Evolutionary conservation across 2,888 invertebrate species (phyloP), one percentile per base, ranked within the genome.

Genomic region (Exephanes ischioxanthus): DNA sequence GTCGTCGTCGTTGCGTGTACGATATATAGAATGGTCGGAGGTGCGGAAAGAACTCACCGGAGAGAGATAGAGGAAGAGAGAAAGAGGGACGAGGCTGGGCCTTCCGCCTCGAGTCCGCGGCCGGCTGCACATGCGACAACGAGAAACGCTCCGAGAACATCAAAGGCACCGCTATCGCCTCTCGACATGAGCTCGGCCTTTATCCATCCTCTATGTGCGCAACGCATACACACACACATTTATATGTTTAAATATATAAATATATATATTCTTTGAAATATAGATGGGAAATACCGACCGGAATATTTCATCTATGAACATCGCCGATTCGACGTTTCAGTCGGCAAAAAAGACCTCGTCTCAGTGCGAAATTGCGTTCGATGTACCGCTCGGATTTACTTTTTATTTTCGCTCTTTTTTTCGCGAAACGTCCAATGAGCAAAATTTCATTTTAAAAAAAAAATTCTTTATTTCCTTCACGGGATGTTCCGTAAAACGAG

Each of bases 131-230:
- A 85, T 85, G 82, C 85, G 85, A 85, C 85, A 85, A 83, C 85
- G 83, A 67, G 85, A 77, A 81, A 79, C 82, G 79, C 63, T 33
- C 79, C 89, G 89, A 80, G 83, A 85, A 89, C 87, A 92, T 93
- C 93, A 93, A 93, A 93, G 92, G 90, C 87, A 87, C 93, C 93
- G 93, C 93, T 93, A 93, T 93, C 93, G 90, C 89, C 85, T 88
- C 83, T 87, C 90, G 89, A 89, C 89, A 88, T 88, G 88, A 88
- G 87, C 89, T 87, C 86, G 87, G 76, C 76, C 87, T 90, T 89
- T 88, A 89, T 89, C 90, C 90, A 80, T 83, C 76, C 82, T 85
- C 72, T 85, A 81, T 85, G 85, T 85, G 85, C 85, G 76, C 76
- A 85, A 85, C 82, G 19, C 82, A 82, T 72, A 78, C 67, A 70